Base-by-base conservation (phyloP, 1,140 invertebrate species). In the Ceratina calcarata region DNA sequence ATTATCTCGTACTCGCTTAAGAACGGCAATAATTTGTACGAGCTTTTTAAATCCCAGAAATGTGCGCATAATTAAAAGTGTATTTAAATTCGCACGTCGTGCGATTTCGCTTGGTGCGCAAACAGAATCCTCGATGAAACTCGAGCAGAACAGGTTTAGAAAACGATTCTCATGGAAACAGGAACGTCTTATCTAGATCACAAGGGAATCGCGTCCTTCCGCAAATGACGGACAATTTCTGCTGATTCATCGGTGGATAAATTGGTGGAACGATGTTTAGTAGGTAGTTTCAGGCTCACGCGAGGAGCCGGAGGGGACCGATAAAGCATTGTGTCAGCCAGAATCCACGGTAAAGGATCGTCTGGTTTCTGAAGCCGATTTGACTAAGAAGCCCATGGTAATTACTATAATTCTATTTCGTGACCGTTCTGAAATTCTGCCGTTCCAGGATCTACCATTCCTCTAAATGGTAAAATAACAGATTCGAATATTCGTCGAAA, bases 361-460 rank as follows among this genome's bases (percentile, higher is more conserved):
- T 57, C 24, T 13, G 22, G 0, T 45, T 24, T 3, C 55, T 24
- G 49, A 78, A 60, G 72, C 16, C 67, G 22, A 77, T 82, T 77
- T 57, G 69, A 22, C 58, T 79, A 84, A 65, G 75, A 79, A 67
- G 64, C 49, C 58, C 70, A 16, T 24, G 60, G 72, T 84, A 80
- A 84, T 84, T 75, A 84, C 82, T 70, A 82, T 84, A 84, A 84
- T 84, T 84, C 70, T 22, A 77, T 83, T 75, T 60, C 58, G 76
- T 80, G 58, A 53, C 51, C 27, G 78, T 74, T 57, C 24, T 84
- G 64, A 61, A 69, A 61, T 73, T 45, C 70, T 57, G 66, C 15
- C 24, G 24, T 78, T 53, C 69, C 81, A 69, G 69, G 67, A 67
- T 65, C 65, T 27, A 24, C 16, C 20, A 15, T 27, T 61, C 24